These are phyloP conservation scores for Chymomyza amoena DNA, from an alignment of 2,888 invertebrate species.

Conservation along the genomic window DNA sequence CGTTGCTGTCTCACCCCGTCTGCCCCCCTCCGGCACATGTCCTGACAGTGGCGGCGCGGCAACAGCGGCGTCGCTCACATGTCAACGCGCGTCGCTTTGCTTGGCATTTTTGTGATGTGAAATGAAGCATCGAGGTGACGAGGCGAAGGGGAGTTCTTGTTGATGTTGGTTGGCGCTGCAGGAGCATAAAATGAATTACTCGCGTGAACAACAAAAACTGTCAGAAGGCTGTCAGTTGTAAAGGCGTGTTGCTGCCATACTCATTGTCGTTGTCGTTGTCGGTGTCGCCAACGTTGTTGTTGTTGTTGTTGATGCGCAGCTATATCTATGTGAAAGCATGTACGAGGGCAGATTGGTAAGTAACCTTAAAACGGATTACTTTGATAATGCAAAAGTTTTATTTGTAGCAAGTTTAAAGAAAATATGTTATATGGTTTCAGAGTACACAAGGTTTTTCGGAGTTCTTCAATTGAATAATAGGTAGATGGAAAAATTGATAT, in stretches of 20 bases:
- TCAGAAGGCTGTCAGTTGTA: constrained; percentile 76
- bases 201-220: constrained; percentile 78
- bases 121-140: constrained; percentile 75
- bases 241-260: constrained; percentile 47
- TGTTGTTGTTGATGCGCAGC: constrained; percentile 26
- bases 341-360: background rate
- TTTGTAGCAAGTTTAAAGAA: too few relatives aligned
- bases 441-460: too few relatives aligned
- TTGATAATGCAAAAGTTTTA: too few relatives aligned
- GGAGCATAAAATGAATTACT: constrained; percentile 77
- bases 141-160: constrained; percentile 58
- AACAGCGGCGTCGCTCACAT: constrained; percentile 71
- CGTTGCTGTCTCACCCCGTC: constrained; percentile 30
- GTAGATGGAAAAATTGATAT: too few relatives aligned
- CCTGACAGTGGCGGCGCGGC: constrained; percentile 43
- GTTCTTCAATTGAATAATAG: too few relatives aligned
- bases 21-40: constrained; percentile 37
- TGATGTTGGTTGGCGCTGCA: constrained; percentile 50
- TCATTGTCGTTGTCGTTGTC: constrained; percentile 11
- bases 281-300: constrained; percentile 14
- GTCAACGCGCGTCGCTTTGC: constrained; percentile 76
- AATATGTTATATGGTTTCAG: too few relatives aligned
- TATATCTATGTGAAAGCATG: constrained; percentile 10
- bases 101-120: constrained; percentile 73
- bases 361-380: too few relatives aligned